phyloP scores from a whole-genome alignment of 1,140 invertebrate genomes.

The Drosophila pallidifrons region DNA sequence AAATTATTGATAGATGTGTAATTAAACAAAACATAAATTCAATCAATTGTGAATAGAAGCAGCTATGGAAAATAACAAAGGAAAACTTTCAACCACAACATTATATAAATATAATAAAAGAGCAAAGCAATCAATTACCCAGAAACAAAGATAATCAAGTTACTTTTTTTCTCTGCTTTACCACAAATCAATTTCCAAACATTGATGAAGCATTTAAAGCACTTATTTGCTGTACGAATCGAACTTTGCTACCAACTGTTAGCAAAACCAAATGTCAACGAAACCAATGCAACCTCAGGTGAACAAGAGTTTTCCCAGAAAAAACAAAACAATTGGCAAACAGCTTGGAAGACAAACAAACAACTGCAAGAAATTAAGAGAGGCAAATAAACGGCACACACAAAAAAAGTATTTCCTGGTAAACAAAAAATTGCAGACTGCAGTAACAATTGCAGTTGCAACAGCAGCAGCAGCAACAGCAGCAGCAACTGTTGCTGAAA shows the following conservation, averaged over 20 bases:
- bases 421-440: constrained; percentile 47
- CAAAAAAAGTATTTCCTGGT: constrained; percentile 60
- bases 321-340: constrained; percentile 64
- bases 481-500: constrained; percentile 36
- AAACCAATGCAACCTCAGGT: constrained; percentile 17
- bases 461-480: constrained; percentile 8
- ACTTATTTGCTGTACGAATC: constrained; percentile 7
- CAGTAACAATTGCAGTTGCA: constrained; percentile 32
- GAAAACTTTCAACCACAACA: too few species aligned
- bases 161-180: too few species aligned
- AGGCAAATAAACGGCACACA: constrained; percentile 23
- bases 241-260: constrained; percentile 9
- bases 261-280: constrained; percentile 4
- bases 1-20: too few species aligned
- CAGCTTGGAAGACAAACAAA: constrained; percentile 62
- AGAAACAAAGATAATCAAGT: too few species aligned
- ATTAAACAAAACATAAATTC: too few species aligned
- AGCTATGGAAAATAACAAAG: too few species aligned
- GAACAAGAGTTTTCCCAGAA: constrained; percentile 51
- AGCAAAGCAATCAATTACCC: too few species aligned
- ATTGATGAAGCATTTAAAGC: not conserved
- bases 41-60: too few species aligned
- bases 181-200: too few species aligned
- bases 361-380: constrained; percentile 25
- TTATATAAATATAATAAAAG: too few species aligned